Evolutionary conservation across 2,797 vertebrate species (phyloP), one percentile per base, ranked within the genome.

Genomic region (Valencia hispanica): DNA sequence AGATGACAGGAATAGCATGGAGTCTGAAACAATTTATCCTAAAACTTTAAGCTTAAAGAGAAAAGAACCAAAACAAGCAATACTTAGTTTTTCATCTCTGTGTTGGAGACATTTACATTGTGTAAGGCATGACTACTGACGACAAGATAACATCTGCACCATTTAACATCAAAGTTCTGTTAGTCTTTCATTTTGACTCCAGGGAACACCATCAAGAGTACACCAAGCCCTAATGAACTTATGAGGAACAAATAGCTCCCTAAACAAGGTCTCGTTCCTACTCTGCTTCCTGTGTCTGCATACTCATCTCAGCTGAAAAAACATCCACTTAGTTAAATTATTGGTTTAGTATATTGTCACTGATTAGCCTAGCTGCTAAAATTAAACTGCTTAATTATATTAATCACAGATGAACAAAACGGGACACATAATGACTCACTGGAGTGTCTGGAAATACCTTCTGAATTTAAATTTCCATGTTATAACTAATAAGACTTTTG

Each of bases 171-270:
- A 90, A 91, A 92, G 86, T 91, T 87, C 81, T 88, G 86, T 90
- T 88, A 92, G 93, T 94, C 90, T 93, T 92, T 92, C 78, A 87
- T 93, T 92, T n/a, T 90, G 84, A 85, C 91, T 91, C 81, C 45
- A 82, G 86, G 91, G 84, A 73, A 70, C 84, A 74, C 74, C 76
- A 18, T 86, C 70, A 87, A 87, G 92, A 87, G 82, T 80, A 84
- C 69, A 86, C 79, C 74, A 85, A 85, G 81, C 79, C 71, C 84
- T 90, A 93, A 93, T 93, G 90, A 92, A 93, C 87, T 85, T 78
- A 80, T 91, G 90, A 94, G 87, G 79, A 90, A 85, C 90, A 92
- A 93, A 94, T 89, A 89, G 83, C 85, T 91, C 78, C 80, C 84
- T 77, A 81, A 90, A 89, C 85, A 55, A 57, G 87, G 71, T 90